Conservation (phyloP, 1,140 invertebrate genomes). For the Zelostemma sp. region DNA sequence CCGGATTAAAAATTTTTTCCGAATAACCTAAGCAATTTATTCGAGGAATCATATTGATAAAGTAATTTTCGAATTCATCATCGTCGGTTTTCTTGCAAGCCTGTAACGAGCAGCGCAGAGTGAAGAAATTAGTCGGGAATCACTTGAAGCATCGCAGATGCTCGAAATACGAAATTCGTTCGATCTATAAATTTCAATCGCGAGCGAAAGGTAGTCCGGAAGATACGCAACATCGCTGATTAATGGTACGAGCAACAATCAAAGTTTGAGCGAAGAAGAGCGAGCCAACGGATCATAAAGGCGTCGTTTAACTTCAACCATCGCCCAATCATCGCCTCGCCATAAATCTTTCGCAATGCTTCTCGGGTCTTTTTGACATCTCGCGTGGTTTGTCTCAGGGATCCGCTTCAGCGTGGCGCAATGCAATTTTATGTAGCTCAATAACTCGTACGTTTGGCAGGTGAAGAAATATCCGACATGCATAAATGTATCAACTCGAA, state of each 20-base stretch:
- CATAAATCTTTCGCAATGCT: conserved; percentile 15
- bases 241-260: conserved; percentile 17
- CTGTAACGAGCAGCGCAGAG: too few species aligned
- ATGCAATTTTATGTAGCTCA: conserved; percentile 1
- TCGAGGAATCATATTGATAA: too few species aligned
- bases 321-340: conserved; percentile 21
- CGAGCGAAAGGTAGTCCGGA: conserved; percentile 7
- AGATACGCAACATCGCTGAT: conserved; percentile 16
- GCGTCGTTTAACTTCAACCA: conserved; percentile 17
- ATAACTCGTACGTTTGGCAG: neutral
- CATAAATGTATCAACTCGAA: neutral
- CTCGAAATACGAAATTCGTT: neutral
- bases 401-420: neutral
- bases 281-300: conserved; percentile 15
- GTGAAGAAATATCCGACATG: neutral
- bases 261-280: neutral
- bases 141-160: too few species aligned
- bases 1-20: too few species aligned
- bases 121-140: too few species aligned
- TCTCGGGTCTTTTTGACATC: conserved; percentile 15
- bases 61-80: too few species aligned
- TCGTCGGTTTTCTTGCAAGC: too few species aligned
- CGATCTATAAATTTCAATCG: neutral
- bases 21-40: too few species aligned
- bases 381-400: neutral